phyloP scores from a whole-genome alignment of 2,797 vertebrate species.

The Carcharodon carcharias region DNA sequence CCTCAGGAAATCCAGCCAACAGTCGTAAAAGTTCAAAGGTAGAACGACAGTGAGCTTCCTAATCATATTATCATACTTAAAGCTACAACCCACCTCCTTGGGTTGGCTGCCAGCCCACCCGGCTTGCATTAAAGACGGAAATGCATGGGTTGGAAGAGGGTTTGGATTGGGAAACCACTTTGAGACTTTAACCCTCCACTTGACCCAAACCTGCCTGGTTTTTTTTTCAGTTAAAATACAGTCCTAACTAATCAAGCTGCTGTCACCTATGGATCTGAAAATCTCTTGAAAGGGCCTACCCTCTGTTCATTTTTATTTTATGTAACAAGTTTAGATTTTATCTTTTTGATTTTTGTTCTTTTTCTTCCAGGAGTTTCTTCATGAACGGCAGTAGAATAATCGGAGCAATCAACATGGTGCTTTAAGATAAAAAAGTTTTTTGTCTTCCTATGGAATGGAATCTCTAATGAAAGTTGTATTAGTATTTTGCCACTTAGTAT shows the following conservation, averaged over 20 bases:
- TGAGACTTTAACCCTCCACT: background rate
- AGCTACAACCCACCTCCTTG: background rate
- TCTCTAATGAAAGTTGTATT: background rate
- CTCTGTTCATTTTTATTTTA: background rate
- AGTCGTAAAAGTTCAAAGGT: background rate
- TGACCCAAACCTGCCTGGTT: background rate
- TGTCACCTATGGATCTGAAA: background rate
- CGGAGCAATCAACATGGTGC: background rate
- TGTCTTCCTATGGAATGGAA: background rate
- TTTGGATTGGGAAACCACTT: background rate
- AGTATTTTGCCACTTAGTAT: background rate
- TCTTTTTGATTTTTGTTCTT: background rate
- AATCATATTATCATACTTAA: background rate
- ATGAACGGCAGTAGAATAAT: background rate
- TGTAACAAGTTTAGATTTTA: background rate
- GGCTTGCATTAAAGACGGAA: no score
- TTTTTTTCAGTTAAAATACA: background rate
- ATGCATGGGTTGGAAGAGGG: no score
- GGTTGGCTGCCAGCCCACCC: background rate
- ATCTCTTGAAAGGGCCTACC: background rate
- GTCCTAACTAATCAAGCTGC: background rate
- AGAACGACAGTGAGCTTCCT: background rate
- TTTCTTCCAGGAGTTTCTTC: slow-evolving; percentile 13
- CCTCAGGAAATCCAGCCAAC: background rate
- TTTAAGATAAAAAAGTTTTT: background rate